Evolutionary conservation across 2,113 vertebrate species (phyloP).

Genomic region (Trachemys scripta): DNA sequence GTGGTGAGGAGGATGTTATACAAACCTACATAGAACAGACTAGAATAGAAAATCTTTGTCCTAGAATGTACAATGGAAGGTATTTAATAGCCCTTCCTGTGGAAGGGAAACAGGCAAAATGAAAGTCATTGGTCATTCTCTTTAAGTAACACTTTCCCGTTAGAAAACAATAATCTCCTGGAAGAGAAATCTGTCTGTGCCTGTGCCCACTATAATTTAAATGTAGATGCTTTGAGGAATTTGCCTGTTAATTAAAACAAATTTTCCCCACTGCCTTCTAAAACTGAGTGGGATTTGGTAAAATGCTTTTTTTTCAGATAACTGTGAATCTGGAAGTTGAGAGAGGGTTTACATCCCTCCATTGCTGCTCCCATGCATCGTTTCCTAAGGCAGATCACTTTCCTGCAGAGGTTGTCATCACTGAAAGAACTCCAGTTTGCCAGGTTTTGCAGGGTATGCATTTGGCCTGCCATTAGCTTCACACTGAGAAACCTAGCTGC

Average conservation of each 20-base stretch:
- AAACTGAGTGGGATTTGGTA: background rate
- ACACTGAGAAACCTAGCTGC: background rate
- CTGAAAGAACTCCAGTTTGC: background rate
- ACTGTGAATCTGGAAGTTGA: background rate
- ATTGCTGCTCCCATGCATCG: background rate
- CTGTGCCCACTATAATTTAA: background rate
- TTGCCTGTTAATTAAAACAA: slow-evolving; percentile 1
- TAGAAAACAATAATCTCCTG: background rate
- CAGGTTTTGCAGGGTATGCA: background rate
- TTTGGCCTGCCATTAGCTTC: background rate
- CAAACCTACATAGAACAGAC: background rate
- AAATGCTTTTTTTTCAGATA: background rate
- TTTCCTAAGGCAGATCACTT: background rate
- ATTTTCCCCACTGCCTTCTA: background rate
- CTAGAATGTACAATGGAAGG: background rate
- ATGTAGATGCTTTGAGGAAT: background rate
- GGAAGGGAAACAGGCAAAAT: background rate
- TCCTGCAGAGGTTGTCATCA: background rate
- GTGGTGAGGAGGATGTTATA: background rate
- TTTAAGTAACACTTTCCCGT: background rate
- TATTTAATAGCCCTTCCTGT: background rate
- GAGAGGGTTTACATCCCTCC: background rate
- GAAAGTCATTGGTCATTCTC: background rate
- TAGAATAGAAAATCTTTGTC: background rate
- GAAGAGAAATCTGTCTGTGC: background rate